These are phyloP conservation scores for Seriola rivoliana DNA, from an alignment of 2,113 vertebrate species.

Conservation along the genomic window DNA sequence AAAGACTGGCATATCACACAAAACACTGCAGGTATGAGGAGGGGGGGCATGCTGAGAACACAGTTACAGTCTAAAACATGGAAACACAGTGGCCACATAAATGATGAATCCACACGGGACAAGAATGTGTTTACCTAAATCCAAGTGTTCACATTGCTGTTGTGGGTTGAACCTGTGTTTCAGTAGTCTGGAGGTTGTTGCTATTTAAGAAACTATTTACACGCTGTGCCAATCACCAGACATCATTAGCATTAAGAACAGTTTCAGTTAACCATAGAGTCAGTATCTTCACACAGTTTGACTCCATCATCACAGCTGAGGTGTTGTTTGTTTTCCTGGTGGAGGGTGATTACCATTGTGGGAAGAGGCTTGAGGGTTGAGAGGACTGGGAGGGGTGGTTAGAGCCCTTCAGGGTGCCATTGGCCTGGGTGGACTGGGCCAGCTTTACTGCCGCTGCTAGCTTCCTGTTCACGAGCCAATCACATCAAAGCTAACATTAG, in stretches of 20 bases:
- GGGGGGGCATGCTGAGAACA: conserved; percentile 74
- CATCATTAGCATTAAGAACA: conserved; percentile 38
- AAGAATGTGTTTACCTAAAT: conserved; percentile 24
- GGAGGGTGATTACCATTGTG: conserved; percentile 92
- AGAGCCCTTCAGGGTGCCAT: conserved; percentile 95
- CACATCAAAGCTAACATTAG: conserved; percentile 82
- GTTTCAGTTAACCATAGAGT: conserved; percentile 28
- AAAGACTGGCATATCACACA: conserved; percentile 55
- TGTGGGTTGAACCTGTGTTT: conserved; percentile 8
- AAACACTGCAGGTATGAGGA: conserved; percentile 65
- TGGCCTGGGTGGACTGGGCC: conserved; percentile 95
- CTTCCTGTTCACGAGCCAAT: conserved; percentile 92
- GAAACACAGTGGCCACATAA: conserved; percentile 59
- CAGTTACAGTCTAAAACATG: conserved; percentile 56
- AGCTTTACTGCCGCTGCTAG: conserved; percentile 97
- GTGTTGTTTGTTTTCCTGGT: conserved; percentile 45
- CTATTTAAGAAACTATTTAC: neutral
- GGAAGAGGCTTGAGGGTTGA: conserved; percentile 90
- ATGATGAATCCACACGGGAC: conserved; percentile 54
- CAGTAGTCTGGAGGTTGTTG: conserved; percentile 2
- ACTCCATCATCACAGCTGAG: conserved; percentile 46
- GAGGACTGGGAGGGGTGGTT: conserved; percentile 91
- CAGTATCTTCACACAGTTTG: conserved; percentile 16
- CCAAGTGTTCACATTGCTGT: conserved; percentile 24
- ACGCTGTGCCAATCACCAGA: conserved; percentile 30